Evolutionary conservation across 1,140 invertebrate species (phyloP), one percentile per base, ranked within the genome.

Genomic region (Solen grandis): DNA sequence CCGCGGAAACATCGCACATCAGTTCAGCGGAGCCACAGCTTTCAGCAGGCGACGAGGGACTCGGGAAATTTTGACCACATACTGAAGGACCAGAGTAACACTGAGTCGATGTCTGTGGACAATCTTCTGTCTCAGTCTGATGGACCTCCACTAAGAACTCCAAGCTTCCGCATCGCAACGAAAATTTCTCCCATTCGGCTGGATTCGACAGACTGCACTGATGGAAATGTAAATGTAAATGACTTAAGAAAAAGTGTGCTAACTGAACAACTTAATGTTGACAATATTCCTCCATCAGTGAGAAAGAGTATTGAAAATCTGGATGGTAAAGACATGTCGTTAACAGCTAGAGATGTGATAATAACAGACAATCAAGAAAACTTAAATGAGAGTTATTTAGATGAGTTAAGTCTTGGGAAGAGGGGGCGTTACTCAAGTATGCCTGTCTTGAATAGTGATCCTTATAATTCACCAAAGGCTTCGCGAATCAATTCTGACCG

Each of bases 361-460:
- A 31, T 65, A n/a, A n/a, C n/a, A 35, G 13, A 38, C 14, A 75
- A 60, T 50, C 16, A 27, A 33, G 62, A 57, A 25, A 66, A 68
- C 35, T 33, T 77, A 16, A 68, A 77, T 77, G 74, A 63, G 22
- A 77, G 74, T 59, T 77, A 55, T 31, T 50, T 77, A 10, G 63
- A 65, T 14, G 74, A 77, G 29, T 29, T 63, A 27, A 77, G 63
- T 68, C 55, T 36, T 33, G n/a, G n/a, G 16, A 79, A 72, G 63
- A 46, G 77, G 31, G 66, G 66, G 19, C 54, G 77, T 8, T 79
- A 79, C 46, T 63, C 65, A 27, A 79, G 77, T 46, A 79, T 79
- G 77, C 77, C 77, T 50, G 77, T 69, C 22, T 52, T 79, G 22
- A 70, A 52, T 63, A 38, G 19, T 22, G 31, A 25, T 36, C 65